phyloP scores from a whole-genome alignment of 30 jellyfish, hydroid and myxozoan genomes.

The Turritopsis dohrnii region DNA sequence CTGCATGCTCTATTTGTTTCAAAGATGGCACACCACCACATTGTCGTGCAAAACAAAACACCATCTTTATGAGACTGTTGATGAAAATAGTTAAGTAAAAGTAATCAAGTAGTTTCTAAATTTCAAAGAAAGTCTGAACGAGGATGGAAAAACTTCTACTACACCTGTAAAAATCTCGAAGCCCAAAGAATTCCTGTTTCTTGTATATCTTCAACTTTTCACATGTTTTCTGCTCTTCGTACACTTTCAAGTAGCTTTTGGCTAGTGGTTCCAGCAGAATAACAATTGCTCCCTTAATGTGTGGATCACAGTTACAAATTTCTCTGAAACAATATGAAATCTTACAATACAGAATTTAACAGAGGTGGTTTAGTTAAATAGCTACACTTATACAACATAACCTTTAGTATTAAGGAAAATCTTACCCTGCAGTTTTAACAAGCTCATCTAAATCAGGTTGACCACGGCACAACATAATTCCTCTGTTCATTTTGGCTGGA shows the following conservation, averaged over 20 bases:
- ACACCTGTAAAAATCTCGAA: constrained; percentile 68
- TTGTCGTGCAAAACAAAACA: constrained; percentile 40
- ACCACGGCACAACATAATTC: constrained; percentile 58
- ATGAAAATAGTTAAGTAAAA: not conserved
- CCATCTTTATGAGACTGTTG: constrained; percentile 61
- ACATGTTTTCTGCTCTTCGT: constrained; percentile 43
- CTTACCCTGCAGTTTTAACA: constrained; percentile 52
- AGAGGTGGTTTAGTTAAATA: not conserved
- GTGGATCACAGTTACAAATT: constrained; percentile 41
- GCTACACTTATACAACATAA: not conserved
- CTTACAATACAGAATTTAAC: not conserved
- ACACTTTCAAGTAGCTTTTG: constrained; percentile 35
- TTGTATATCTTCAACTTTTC: constrained; percentile 31
- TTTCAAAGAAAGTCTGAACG: not conserved
- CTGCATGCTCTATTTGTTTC: constrained; percentile 55
- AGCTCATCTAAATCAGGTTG: constrained; percentile 55
- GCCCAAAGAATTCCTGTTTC: constrained; percentile 72
- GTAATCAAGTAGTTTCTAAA: not conserved
- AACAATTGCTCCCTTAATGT: constrained; percentile 33
- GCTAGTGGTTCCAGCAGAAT: constrained; percentile 43
- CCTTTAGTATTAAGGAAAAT: too few species aligned
- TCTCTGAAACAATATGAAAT: constrained; percentile 25
- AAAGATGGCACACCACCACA: constrained; percentile 29
- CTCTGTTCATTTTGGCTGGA: constrained; percentile 76
- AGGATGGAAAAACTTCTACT: not conserved